These are phyloP conservation scores for Eidolon helvum DNA, from an alignment of 2,113 vertebrate genomes.

Conservation along the genomic window DNA sequence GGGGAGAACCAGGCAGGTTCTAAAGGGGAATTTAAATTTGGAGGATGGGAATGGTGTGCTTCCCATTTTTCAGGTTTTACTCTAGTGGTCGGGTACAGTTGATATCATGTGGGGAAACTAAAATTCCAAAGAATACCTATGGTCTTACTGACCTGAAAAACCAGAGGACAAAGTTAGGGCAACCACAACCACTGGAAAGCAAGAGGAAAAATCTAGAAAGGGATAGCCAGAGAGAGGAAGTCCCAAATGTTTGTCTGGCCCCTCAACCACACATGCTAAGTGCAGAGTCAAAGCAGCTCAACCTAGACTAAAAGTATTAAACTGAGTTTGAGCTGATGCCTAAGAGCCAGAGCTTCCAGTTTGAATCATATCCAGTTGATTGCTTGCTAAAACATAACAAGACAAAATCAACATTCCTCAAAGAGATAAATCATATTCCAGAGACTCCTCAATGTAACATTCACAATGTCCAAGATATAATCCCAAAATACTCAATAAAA, in stretches of 20 bases:
- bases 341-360: background rate
- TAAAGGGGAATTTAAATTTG: background rate
- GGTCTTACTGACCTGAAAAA: background rate
- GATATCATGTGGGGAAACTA: background rate
- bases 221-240: background rate
- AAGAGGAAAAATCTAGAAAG: background rate
- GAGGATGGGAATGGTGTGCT: background rate
- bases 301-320: background rate
- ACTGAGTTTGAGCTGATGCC: background rate
- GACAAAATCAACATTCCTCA: background rate
- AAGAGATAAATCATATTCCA: background rate
- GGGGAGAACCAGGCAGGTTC: background rate
- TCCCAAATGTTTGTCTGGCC: background rate
- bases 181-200: background rate
- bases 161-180: background rate
- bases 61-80: background rate
- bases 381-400: background rate
- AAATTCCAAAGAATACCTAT: background rate
- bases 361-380: background rate
- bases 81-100: background rate
- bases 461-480: background rate
- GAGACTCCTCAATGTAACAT: background rate
- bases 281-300: background rate
- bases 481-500: background rate
- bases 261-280: background rate